Conservation (phyloP, 2,888 invertebrate genomes). For the Polymixis lichenea region DNA sequence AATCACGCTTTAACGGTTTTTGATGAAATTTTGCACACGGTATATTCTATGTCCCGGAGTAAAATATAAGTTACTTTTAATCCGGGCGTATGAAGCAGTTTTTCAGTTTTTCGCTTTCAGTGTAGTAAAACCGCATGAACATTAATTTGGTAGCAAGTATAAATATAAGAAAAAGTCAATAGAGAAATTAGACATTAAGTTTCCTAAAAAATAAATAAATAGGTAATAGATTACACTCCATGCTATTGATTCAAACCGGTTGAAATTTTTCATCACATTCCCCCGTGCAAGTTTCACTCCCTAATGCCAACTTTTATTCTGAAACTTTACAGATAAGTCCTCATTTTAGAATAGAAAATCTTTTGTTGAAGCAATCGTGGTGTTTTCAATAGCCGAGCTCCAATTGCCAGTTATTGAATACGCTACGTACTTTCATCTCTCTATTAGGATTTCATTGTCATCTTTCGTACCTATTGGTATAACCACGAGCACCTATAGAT, state of each 20-base stretch:
- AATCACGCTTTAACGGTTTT: neutral
- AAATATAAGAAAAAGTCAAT: too few species aligned
- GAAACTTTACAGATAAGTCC: constrained; percentile 66
- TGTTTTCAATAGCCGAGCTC: constrained; percentile 59
- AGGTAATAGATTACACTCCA: constrained; percentile 31
- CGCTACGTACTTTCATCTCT: constrained; percentile 46
- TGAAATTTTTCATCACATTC: constrained; percentile 75
- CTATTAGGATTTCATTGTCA: constrained; percentile 48
- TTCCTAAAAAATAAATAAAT: too few species aligned
- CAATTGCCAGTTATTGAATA: constrained; percentile 59
- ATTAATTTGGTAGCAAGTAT: too few species aligned
- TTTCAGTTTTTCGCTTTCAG: too few species aligned
- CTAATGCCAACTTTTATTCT: constrained; percentile 35
- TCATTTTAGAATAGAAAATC: constrained; percentile 67
- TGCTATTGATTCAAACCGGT: constrained; percentile 75
- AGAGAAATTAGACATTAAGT: too few species aligned
- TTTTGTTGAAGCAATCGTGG: constrained; percentile 61
- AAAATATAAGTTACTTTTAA: neutral
- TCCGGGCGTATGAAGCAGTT: neutral
- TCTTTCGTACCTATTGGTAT: constrained; percentile 37
- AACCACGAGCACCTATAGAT: neutral
- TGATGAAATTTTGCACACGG: neutral
- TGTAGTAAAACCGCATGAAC: too few species aligned
- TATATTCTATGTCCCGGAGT: neutral
- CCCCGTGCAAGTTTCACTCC: constrained; percentile 50